phyloP scores from a whole-genome alignment of 2,797 vertebrate species.

The Coracias cyanogaster region DNA sequence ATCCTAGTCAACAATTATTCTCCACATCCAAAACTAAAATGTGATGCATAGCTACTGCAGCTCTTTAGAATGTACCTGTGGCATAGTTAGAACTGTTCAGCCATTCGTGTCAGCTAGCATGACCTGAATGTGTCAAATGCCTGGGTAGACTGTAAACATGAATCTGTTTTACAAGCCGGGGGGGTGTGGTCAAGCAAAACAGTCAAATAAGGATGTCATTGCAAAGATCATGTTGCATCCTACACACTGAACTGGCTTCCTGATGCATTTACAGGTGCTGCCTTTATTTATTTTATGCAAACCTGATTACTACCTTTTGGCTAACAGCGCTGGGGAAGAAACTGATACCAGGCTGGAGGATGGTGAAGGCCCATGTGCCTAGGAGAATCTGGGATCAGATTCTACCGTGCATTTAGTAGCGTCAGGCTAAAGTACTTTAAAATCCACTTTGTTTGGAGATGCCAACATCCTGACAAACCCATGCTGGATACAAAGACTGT shows the following conservation, averaged over 20 bases:
- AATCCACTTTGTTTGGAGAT: background rate
- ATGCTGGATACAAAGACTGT: background rate
- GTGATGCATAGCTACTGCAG: background rate
- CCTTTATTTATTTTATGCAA: background rate
- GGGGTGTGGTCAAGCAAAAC: background rate
- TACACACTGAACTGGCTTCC: background rate
- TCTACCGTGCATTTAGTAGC: background rate
- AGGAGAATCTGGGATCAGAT: background rate
- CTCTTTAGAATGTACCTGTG: background rate
- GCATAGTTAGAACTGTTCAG: background rate
- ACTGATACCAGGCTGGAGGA: background rate
- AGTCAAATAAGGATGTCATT: background rate
- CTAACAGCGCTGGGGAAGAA: background rate
- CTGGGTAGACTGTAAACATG: background rate
- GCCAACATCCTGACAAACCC: background rate
- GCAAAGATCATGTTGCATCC: background rate
- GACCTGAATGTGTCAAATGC: background rate
- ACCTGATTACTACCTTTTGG: background rate
- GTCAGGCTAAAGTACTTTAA: background rate
- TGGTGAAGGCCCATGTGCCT: background rate
- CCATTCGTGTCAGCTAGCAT: background rate
- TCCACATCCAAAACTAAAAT: background rate
- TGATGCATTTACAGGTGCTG: background rate
- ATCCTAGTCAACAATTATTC: background rate
- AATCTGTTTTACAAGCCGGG: background rate